Evolutionary conservation across 23 tunicate species (phyloP).

Genomic region (Corella eumyota): DNA sequence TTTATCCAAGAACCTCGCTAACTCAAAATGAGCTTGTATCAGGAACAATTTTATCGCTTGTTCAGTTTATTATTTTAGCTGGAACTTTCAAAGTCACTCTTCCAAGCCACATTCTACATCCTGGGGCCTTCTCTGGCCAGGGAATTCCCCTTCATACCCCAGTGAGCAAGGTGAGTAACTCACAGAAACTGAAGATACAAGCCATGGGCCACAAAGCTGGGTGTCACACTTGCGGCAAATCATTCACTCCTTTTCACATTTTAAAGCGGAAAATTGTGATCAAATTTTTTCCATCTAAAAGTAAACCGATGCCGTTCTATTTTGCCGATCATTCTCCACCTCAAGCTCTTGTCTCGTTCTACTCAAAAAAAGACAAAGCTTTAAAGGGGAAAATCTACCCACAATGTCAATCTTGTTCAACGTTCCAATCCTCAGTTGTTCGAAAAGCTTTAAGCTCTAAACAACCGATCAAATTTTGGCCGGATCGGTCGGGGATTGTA

Average conservation of each 20-base stretch:
- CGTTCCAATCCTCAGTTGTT: constrained; percentile 55
- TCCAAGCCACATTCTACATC: constrained; percentile 69
- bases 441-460: constrained; percentile 6
- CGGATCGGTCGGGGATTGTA: constrained; percentile 12
- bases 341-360: constrained; percentile 19
- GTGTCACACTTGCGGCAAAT: constrained; percentile 75
- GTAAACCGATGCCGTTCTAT: constrained; percentile 18
- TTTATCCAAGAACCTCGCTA: neutral
- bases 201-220: constrained; percentile 37
- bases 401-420: constrained; percentile 68
- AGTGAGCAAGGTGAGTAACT: constrained; percentile 9
- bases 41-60: constrained; percentile 10
- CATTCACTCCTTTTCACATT: constrained; percentile 1
- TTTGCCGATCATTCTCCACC: constrained; percentile 90
- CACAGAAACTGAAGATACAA: constrained; percentile 28
- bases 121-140: constrained; percentile 62
- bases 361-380: constrained; percentile 1
- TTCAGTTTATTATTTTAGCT: constrained; percentile 30
- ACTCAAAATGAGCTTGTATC: constrained; percentile 3
- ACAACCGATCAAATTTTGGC: no score
- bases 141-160: constrained; percentile 12
- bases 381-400: constrained; percentile 29
- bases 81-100: constrained; percentile 22
- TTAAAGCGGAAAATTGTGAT: neutral
- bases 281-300: constrained; percentile 8